Conservation (phyloP, 2,797 vertebrate genomes). For the Kryptolebias ocellatus region DNA sequence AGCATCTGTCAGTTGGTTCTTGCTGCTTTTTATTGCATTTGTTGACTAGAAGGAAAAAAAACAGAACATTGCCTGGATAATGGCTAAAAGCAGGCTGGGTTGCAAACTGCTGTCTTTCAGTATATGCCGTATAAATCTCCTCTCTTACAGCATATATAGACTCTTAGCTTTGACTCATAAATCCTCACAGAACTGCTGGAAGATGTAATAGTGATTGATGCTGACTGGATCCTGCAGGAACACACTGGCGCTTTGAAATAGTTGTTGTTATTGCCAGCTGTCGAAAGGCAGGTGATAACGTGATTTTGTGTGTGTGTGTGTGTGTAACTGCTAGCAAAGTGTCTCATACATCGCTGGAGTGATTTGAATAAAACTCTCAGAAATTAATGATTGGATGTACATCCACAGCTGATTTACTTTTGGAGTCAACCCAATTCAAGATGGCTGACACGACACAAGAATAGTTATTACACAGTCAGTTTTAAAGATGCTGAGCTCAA, state of each 20-base stretch:
- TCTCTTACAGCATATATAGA: neutral
- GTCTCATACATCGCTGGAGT: too few species aligned
- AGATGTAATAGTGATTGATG: neutral
- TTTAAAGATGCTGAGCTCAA: too few species aligned
- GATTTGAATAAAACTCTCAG: too few species aligned
- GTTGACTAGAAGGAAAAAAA: conserved; percentile 7
- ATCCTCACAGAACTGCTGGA: neutral
- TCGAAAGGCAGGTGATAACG: too few species aligned
- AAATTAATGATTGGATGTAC: too few species aligned
- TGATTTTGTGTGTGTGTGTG: too few species aligned
- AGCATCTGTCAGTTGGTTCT: conserved; percentile 4
- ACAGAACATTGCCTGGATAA: neutral
- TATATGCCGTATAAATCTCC: too few species aligned
- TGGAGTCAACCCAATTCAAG: too few species aligned
- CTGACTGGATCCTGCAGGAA: conserved; percentile 2
- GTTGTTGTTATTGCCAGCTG: neutral
- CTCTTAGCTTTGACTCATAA: neutral
- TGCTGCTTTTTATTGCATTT: neutral
- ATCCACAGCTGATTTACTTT: too few species aligned
- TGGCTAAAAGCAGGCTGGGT: neutral
- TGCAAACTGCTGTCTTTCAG: neutral
- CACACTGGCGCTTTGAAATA: neutral
- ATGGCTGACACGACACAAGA: too few species aligned
- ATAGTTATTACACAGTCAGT: too few species aligned
- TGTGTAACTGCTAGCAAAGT: too few species aligned